A percentile compares a stretch with the other conserved stretches of the same genome.
phyloP scores from a whole-genome alignment of 2,888 invertebrate genomes.

The Tubiluchus corallicola region DNA sequence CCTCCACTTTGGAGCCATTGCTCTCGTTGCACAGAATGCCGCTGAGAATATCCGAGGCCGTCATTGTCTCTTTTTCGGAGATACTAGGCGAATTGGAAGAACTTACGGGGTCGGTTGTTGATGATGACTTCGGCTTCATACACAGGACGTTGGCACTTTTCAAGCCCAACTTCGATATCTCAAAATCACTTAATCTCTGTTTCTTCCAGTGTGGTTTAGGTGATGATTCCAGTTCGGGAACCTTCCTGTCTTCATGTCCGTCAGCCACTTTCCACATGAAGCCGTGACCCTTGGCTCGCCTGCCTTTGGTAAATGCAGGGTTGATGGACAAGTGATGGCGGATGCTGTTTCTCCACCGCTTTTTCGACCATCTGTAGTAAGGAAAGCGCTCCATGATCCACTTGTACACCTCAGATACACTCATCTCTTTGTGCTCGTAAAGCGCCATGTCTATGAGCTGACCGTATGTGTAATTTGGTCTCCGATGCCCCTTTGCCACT shows the following conservation, averaged over 20 bases:
- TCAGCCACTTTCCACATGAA: no score
- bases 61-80: no score
- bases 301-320: background rate
- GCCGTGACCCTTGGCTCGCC: no score
- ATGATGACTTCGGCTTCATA: background rate
- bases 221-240: no score
- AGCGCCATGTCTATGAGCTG: background rate
- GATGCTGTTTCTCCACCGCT: background rate
- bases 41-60: background rate
- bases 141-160: no score
- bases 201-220: no score
- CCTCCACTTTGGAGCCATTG: background rate
- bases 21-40: background rate
- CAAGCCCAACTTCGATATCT: no score
- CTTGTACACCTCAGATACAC: background rate
- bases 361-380: background rate
- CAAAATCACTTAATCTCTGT: no score
- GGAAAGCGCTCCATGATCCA: slow-evolving; percentile 1
- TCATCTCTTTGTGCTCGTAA: background rate
- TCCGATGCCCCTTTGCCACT: no score
- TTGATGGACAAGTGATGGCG: background rate
- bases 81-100: no score
- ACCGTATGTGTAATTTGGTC: background rate
- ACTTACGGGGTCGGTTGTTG: no score
- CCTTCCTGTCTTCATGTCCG: no score